Conservation (phyloP, 2,113 vertebrate genomes). For the Sander vitreus region DNA sequence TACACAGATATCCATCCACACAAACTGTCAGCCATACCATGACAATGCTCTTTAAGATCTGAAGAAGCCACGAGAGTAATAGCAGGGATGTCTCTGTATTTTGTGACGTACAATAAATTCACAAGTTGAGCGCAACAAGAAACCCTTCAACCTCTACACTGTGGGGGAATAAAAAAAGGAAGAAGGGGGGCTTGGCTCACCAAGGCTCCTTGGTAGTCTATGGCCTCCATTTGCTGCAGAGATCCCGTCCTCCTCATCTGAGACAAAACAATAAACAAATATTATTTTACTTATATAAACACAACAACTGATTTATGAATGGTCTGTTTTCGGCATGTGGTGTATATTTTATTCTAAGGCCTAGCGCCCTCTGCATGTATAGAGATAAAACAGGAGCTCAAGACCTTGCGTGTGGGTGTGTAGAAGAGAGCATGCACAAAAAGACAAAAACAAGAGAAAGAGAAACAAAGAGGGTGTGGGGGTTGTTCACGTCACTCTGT, state of each 20-base stretch:
- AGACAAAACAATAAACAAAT: slow-evolving; percentile 57
- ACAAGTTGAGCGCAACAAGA: not conserved
- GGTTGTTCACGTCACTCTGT: not conserved
- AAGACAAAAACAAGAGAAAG: not conserved
- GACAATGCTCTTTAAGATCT: not conserved
- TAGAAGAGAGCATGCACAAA: no score
- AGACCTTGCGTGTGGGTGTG: not conserved
- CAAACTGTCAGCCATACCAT: not conserved
- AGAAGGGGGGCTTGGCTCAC: slow-evolving; percentile 49
- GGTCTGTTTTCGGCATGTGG: not conserved
- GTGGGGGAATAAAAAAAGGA: not conserved
- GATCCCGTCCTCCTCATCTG: slow-evolving; percentile 74
- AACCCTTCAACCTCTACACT: not conserved
- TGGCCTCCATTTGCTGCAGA: slow-evolving; percentile 71
- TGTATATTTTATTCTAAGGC: slow-evolving; percentile 1
- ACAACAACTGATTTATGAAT: slow-evolving; percentile 12
- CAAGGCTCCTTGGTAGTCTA: slow-evolving; percentile 77
- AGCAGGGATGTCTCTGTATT: not conserved
- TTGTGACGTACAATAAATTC: not conserved
- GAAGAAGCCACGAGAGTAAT: not conserved
- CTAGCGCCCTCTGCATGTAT: slow-evolving; percentile 35
- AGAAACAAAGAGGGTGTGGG: slow-evolving; percentile 17
- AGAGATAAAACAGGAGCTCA: slow-evolving; percentile 3
- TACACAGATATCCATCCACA: not conserved
- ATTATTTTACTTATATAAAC: slow-evolving; percentile 22